Percentiles rank a stretch among this genome's conserved stretches.
These are phyloP conservation scores for Coryphaenoides rupestris DNA, from an alignment of 2,113 vertebrate genomes.

Conservation along the genomic window DNA sequence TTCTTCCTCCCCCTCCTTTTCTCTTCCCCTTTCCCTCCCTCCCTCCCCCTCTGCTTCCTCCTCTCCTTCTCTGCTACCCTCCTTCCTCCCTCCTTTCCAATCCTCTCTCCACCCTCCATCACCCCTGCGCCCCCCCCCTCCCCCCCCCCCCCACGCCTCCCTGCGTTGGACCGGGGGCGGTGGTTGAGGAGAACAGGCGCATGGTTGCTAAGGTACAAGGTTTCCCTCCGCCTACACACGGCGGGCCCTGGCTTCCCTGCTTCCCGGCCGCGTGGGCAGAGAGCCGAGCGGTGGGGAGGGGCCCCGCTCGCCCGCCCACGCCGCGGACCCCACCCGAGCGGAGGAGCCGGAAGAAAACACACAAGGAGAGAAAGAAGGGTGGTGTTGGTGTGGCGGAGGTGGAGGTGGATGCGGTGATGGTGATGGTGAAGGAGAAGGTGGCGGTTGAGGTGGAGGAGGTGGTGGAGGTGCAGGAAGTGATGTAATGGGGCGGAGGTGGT, in stretches of 20 bases:
- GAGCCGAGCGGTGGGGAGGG: conserved; percentile 67
- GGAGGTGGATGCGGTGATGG: too few species aligned
- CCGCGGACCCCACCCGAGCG: conserved; percentile 57
- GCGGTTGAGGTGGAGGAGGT: too few species aligned
- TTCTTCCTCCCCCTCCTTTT: too few species aligned
- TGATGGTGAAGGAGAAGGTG: too few species aligned
- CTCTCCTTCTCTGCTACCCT: not conserved
- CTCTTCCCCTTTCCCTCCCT: conserved; percentile 6
- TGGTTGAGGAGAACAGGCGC: conserved; percentile 68
- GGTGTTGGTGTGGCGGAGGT: too few species aligned
- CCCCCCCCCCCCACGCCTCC: conserved; percentile 28
- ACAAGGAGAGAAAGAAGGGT: not conserved
- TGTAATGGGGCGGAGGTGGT: too few species aligned
- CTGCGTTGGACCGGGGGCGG: conserved; percentile 60
- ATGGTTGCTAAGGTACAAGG: conserved; percentile 79
- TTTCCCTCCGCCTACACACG: conserved; percentile 78
- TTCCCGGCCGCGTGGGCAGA: conserved; percentile 67
- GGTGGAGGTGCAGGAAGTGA: too few species aligned
- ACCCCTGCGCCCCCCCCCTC: conserved; percentile 17
- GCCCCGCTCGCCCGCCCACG: conserved; percentile 65
- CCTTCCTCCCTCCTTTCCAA: not conserved
- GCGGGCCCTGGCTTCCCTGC: conserved; percentile 71
- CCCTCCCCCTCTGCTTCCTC: conserved; percentile 25
- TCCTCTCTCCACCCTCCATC: not conserved
- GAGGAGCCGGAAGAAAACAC: not conserved